These are phyloP conservation scores for Masticophis lateralis DNA, from an alignment of 2,797 vertebrate genomes.

Conservation along the genomic window DNA sequence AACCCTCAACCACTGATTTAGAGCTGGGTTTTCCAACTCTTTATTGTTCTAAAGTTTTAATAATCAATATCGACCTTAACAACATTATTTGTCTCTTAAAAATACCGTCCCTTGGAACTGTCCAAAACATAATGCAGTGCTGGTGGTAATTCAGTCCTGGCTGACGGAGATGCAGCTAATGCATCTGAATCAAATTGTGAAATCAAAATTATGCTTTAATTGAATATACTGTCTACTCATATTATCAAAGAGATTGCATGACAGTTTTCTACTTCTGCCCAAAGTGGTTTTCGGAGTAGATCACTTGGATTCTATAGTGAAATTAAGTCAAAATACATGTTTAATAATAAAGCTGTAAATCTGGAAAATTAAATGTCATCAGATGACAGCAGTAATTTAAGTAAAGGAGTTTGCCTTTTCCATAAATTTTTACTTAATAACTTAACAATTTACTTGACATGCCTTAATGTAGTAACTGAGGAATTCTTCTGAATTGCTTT, in stretches of 20 bases:
- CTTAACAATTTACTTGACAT: not conserved
- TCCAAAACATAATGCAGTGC: not conserved
- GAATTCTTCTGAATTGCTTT: not conserved
- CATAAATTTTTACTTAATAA: not conserved
- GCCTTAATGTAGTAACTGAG: not conserved
- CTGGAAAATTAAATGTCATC: not conserved
- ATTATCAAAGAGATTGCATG: not conserved
- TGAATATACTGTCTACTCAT: not conserved
- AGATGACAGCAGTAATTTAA: not conserved
- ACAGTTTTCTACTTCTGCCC: not conserved
- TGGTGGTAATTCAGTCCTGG: not conserved
- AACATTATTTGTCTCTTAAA: not conserved
- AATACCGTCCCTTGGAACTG: not conserved
- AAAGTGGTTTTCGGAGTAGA: not conserved
- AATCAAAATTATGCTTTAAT: not conserved
- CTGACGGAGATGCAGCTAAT: not conserved
- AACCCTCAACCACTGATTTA: not conserved
- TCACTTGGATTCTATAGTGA: not conserved
- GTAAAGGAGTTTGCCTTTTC: not conserved
- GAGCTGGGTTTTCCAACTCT: not conserved
- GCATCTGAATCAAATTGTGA: not conserved
- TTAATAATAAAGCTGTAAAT: not conserved
- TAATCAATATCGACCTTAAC: not conserved
- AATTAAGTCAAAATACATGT: not conserved
- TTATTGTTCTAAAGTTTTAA: not conserved